Evolutionary conservation across 2,888 invertebrate genomes (phyloP).

Genomic region (Aquatica leii): DNA sequence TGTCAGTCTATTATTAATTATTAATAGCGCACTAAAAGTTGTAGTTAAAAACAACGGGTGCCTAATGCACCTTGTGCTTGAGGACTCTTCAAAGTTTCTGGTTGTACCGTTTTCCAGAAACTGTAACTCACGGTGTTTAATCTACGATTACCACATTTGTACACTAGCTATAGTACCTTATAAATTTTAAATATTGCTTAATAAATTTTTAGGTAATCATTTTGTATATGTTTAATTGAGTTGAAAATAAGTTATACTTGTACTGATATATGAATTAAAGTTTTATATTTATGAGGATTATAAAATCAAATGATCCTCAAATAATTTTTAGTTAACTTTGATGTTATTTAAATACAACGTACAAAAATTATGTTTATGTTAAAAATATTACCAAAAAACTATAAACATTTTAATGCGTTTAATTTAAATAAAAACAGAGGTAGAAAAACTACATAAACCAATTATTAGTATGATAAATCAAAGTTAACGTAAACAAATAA

Average conservation of each 20-base stretch:
- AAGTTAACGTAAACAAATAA: too few relatives aligned
- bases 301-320: conserved; percentile 2
- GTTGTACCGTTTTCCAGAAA: neutral
- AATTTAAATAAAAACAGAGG: too few relatives aligned
- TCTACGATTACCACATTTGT: neutral
- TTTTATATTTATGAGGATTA: neutral
- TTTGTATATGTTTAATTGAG: neutral
- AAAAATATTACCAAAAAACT: too few relatives aligned
- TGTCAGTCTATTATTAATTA: conserved; percentile 27
- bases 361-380: too few relatives aligned
- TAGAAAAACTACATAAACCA: too few relatives aligned
- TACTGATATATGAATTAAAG: neutral
- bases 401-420: too few relatives aligned
- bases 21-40: conserved; percentile 29
- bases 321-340: neutral
- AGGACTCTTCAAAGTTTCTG: neutral
- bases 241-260: neutral
- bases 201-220: conserved; percentile 3
- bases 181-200: neutral
- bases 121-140: conserved; percentile 3
- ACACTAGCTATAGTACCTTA: neutral
- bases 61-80: neutral
- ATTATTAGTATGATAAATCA: too few relatives aligned
- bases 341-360: too few relatives aligned
- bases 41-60: conserved; percentile 23